phyloP scores from a whole-genome alignment of 1,140 invertebrate species.

The Drosophila insularis region DNA sequence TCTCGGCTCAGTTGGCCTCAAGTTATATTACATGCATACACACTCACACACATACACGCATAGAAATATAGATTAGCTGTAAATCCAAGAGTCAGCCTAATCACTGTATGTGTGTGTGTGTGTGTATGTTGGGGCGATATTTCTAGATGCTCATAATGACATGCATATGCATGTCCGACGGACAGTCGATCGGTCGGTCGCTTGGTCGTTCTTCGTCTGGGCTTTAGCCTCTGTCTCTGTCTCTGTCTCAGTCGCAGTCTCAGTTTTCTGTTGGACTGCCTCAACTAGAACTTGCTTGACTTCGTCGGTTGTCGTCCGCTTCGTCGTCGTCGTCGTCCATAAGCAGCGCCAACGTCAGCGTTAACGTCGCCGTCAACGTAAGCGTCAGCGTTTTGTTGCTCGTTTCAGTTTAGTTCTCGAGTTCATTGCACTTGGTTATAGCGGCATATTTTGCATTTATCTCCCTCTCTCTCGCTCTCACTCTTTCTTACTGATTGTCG shows the following conservation, averaged over 20 bases:
- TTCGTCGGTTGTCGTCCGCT: conserved; percentile 38
- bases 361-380: not conserved
- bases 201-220: not conserved
- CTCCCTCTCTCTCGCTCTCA: conserved; percentile 20
- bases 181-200: not conserved
- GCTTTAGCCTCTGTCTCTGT: conserved; percentile 21
- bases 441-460: conserved; percentile 77
- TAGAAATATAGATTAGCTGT: conserved; percentile 16
- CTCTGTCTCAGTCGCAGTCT: conserved; percentile 18
- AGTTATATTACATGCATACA: conserved; percentile 1
- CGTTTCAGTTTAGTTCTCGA: conserved; percentile 37
- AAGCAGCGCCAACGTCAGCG: not conserved
- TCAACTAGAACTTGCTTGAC: conserved; percentile 80
- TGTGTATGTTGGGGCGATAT: conserved; percentile 26
- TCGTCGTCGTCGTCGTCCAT: conserved; percentile 10
- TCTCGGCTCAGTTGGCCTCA: conserved; percentile 20
- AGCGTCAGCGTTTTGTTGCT: conserved; percentile 23
- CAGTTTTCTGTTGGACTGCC: conserved; percentile 50
- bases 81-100: conserved; percentile 4
- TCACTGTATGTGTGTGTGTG: conserved; percentile 10
- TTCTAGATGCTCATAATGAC: conserved; percentile 22
- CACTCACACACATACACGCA: not conserved
- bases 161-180: not conserved
- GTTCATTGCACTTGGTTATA: conserved; percentile 77
- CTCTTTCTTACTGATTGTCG: conserved; percentile 31